Percentiles rank a stretch among this genome's conserved stretches.
These are phyloP conservation scores for Dendrocincla tyrannina DNA, from an alignment of 2,797 vertebrate species.

Conservation along the genomic window DNA sequence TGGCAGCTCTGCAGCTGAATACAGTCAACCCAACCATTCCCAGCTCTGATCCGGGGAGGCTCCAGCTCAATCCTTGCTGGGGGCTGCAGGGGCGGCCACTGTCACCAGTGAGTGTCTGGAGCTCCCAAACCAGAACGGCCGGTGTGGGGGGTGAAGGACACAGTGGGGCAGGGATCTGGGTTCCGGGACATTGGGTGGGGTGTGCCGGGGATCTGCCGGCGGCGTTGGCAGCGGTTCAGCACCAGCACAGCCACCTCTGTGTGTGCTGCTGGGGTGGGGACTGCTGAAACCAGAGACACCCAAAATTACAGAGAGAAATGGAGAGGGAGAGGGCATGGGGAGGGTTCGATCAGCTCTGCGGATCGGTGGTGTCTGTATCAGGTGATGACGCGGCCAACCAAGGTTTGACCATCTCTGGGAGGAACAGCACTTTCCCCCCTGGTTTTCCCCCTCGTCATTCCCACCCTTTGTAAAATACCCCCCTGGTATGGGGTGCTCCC, in stretches of 20 bases:
- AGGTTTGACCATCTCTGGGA: background rate
- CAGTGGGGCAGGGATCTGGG: background rate
- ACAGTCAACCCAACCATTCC: accelerated
- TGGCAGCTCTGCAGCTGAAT: accelerated
- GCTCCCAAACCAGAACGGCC: background rate
- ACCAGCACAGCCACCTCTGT: background rate
- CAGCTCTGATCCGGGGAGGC: accelerated
- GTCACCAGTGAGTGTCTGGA: background rate
- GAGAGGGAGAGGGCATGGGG: background rate
- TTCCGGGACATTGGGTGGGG: background rate
- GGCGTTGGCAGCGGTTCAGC: background rate
- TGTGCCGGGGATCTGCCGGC: background rate
- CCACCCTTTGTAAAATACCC: background rate
- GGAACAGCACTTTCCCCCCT: background rate
- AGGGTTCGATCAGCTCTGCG: background rate
- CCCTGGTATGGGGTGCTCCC: accelerated
- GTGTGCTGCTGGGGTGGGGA: background rate
- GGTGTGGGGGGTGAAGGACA: background rate
- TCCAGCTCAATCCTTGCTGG: background rate
- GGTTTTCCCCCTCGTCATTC: accelerated
- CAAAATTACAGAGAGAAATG: background rate
- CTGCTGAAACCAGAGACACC: background rate
- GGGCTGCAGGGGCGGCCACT: background rate
- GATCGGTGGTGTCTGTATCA: background rate
- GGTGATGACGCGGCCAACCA: background rate